phyloP scores from a whole-genome alignment of 2,888 invertebrate species.

The Tholera decimalis region DNA sequence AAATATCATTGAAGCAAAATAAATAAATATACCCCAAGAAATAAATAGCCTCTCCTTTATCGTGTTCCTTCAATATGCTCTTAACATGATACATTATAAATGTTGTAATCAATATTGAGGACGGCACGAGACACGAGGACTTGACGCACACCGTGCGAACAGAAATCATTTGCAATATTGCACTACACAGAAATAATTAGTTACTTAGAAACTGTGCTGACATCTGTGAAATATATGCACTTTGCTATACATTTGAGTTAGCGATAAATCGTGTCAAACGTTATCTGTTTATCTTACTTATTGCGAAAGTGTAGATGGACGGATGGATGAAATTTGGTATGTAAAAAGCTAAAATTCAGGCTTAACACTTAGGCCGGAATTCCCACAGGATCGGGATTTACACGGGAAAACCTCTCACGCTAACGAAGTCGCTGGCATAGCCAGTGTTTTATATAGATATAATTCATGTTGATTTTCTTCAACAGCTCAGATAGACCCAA shows the following conservation, averaged over 20 bases:
- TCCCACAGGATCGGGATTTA: too few species aligned
- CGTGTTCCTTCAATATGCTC: conserved; percentile 32
- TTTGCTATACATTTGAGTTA: not conserved
- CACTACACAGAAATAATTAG: conserved; percentile 23
- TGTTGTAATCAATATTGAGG: conserved; percentile 45
- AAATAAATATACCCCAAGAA: conserved; percentile 4
- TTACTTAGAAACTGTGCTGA: conserved; percentile 9
- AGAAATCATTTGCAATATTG: conserved; percentile 29
- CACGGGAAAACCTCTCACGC: too few species aligned
- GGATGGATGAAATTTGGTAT: too few species aligned
- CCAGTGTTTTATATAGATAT: not conserved
- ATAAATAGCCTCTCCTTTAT: conserved; percentile 23
- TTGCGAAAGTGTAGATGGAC: too few species aligned
- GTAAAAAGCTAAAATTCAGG: too few species aligned
- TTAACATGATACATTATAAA: conserved; percentile 41
- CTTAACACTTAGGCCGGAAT: too few species aligned
- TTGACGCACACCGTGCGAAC: conserved; percentile 42
- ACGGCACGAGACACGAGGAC: conserved; percentile 35
- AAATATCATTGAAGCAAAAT: too few species aligned
- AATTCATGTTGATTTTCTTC: not conserved
- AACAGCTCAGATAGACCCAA: not conserved
- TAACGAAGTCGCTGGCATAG: too few species aligned
- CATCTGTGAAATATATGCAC: not conserved
- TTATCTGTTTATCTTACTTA: too few species aligned
- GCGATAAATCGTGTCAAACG: not conserved